Percentiles rank a stretch among this genome's conserved stretches.
These are phyloP conservation scores for Eospalax fontanierii DNA, from an alignment of 2,797 vertebrate species.

Conservation along the genomic window DNA sequence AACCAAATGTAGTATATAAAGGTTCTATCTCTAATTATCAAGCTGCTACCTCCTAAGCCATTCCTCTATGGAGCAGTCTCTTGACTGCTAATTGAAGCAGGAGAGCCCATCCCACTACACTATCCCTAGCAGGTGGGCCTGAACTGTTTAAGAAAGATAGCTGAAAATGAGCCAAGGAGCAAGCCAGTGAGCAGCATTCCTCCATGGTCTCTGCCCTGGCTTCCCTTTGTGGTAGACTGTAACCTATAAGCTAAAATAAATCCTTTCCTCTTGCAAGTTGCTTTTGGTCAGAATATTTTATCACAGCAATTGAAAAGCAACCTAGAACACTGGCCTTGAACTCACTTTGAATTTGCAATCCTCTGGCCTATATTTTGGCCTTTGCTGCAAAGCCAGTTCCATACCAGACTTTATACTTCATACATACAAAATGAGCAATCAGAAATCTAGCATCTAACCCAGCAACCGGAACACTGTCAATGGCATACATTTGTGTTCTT, in stretches of 20 bases:
- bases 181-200: background rate
- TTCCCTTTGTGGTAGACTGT: background rate
- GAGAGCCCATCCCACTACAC: too few relatives aligned
- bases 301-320: background rate
- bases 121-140: too few relatives aligned
- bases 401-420: background rate
- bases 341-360: background rate
- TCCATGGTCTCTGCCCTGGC: background rate
- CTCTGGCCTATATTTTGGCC: background rate
- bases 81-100: too few relatives aligned
- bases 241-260: background rate
- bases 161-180: too few relatives aligned
- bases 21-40: background rate
- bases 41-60: too few relatives aligned
- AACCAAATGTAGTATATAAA: background rate
- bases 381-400: background rate
- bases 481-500: background rate
- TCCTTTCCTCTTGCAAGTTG: background rate
- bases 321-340: background rate
- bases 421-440: background rate
- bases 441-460: background rate
- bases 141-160: too few relatives aligned
- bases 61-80: too few relatives aligned
- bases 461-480: background rate
- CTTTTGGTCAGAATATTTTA: background rate